Conservation (phyloP, 2,113 vertebrate genomes). For the Oryzias melastigma region DNA sequence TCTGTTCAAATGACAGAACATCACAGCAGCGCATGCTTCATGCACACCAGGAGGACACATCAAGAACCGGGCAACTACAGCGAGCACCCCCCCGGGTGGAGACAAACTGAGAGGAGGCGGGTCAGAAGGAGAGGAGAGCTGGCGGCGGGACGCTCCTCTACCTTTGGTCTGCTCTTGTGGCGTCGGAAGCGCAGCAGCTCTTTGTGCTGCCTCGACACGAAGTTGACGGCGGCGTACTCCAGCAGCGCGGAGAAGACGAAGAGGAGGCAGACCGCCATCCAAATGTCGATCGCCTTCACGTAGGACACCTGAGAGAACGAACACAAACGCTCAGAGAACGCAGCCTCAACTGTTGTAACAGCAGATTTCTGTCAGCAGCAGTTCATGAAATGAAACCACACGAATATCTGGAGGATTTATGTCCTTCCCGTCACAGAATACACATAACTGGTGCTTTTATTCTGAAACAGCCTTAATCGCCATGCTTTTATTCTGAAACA, state of each 20-base stretch:
- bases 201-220: slow-evolving; percentile 96
- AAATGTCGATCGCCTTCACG: slow-evolving; percentile 98
- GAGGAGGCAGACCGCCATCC: slow-evolving; percentile 98
- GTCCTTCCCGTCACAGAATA: too few relatives aligned
- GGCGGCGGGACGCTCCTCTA: slow-evolving; percentile 46
- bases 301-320: slow-evolving; percentile 85
- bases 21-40: slow-evolving; percentile 23
- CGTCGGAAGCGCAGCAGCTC: slow-evolving; percentile 88
- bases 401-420: too few relatives aligned
- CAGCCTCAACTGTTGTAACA: too few relatives aligned
- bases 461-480: too few relatives aligned
- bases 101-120: too few relatives aligned
- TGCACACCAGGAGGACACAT: slow-evolving; percentile 17
- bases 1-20: slow-evolving; percentile 8
- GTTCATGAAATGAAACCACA: too few relatives aligned
- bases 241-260: slow-evolving; percentile 96
- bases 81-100: too few relatives aligned
- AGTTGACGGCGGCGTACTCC: slow-evolving; percentile 97
- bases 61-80: too few relatives aligned
- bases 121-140: too few relatives aligned
- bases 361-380: too few relatives aligned
- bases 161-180: slow-evolving; percentile 89
- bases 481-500: too few relatives aligned
- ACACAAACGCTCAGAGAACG: neutral
- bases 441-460: too few relatives aligned